A percentile compares a stretch with the other conserved stretches of the same genome.
These are phyloP conservation scores for Pseudomyrmex flavicornis DNA, from an alignment of 1,140 invertebrate species.

Conservation along the genomic window DNA sequence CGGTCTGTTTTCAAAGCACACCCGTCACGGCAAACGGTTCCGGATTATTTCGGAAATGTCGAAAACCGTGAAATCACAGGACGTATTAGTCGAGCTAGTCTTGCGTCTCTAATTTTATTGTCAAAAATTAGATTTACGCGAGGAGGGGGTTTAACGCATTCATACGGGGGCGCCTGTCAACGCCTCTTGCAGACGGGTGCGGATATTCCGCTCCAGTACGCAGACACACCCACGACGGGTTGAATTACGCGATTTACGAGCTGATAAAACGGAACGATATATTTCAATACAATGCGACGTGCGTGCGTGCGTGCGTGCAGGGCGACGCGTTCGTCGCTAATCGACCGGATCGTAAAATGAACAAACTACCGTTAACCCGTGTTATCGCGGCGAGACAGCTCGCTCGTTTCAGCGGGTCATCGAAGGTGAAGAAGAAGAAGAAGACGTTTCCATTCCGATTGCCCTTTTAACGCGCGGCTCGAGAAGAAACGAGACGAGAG, in stretches of 20 bases:
- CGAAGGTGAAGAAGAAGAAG: constrained; percentile 65
- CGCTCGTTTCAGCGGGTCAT: neutral
- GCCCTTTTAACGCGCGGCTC: constrained; percentile 36
- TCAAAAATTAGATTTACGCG: constrained; percentile 21
- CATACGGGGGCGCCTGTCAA: neutral
- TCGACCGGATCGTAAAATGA: constrained; percentile 59
- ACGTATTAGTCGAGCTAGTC: constrained; percentile 24
- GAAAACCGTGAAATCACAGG: constrained; percentile 25
- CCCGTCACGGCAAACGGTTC: constrained; percentile 12
- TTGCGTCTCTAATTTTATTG: constrained; percentile 45
- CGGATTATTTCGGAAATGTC: constrained; percentile 9
- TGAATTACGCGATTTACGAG: constrained; percentile 51
- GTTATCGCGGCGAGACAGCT: neutral
- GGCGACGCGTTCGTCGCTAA: constrained; percentile 42
- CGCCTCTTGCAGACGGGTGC: constrained; percentile 14
- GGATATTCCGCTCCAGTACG: constrained; percentile 60
- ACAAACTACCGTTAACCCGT: constrained; percentile 18
- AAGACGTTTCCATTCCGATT: constrained; percentile 53
- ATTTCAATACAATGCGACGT: constrained; percentile 47
- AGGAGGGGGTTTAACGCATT: neutral
- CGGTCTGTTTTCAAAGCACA: neutral
- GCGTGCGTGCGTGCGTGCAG: neutral
- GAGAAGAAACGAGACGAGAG: neutral
- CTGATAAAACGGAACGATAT: constrained; percentile 39
- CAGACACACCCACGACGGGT: constrained; percentile 37